phyloP scores from a whole-genome alignment of 2,888 invertebrate genomes.

The Mythimna lalbum region DNA sequence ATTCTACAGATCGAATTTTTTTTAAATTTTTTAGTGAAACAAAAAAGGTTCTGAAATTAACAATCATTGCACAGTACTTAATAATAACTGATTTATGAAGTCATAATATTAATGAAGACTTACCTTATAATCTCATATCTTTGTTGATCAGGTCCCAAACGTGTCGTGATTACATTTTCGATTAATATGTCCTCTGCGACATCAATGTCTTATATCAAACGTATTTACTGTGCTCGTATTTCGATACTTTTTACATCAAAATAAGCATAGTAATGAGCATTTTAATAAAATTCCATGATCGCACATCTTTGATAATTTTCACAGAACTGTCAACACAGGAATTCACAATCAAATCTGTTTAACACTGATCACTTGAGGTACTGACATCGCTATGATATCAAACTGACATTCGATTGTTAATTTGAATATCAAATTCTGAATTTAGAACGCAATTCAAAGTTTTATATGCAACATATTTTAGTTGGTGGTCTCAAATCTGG shows the following conservation, averaged over 20 bases:
- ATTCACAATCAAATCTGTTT: slow-evolving; percentile 35
- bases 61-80: too few relatives aligned
- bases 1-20: not conserved
- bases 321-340: slow-evolving; percentile 79
- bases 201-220: slow-evolving; percentile 3
- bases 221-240: not conserved
- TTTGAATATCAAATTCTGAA: slow-evolving; percentile 26
- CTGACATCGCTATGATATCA: slow-evolving; percentile 3
- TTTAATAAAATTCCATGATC: slow-evolving; percentile 67
- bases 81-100: not conserved
- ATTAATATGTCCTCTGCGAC: not conserved
- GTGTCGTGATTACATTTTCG: slow-evolving; percentile 31
- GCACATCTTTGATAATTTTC: slow-evolving; percentile 76
- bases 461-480: slow-evolving; percentile 72
- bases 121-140: slow-evolving; percentile 45
- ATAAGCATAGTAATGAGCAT: not conserved
- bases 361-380: slow-evolving; percentile 9
- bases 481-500: slow-evolving; percentile 71
- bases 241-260: slow-evolving; percentile 1
- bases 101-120: not conserved
- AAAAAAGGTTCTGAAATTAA: too few relatives aligned
- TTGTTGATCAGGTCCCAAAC: slow-evolving; percentile 6
- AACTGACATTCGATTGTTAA: slow-evolving; percentile 21
- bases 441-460: slow-evolving; percentile 58
- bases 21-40: not conserved